Conservation (phyloP, 2,888 invertebrate species). For the Tinea semifulvella region DNA sequence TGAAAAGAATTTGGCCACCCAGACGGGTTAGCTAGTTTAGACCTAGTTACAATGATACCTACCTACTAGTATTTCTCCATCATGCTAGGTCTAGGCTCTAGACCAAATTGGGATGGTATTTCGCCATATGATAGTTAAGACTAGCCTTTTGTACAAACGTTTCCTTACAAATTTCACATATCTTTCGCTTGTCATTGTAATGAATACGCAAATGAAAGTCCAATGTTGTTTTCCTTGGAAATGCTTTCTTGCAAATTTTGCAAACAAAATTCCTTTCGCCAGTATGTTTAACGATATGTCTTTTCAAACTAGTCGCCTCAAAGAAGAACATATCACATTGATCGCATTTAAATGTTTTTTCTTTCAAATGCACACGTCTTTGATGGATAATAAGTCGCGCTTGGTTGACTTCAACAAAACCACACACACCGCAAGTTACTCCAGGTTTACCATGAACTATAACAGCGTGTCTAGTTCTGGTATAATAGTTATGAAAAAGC, state of each 20-base stretch:
- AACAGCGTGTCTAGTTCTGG: too few species aligned
- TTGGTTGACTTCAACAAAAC: slow-evolving; percentile 20
- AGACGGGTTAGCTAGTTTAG: too few species aligned
- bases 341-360: slow-evolving; percentile 9
- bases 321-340: slow-evolving; percentile 24
- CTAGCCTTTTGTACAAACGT: slow-evolving; percentile 23
- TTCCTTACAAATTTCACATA: slow-evolving; percentile 19
- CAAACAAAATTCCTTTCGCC: slow-evolving; percentile 25
- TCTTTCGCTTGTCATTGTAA: slow-evolving; percentile 17
- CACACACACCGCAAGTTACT: slow-evolving; percentile 29
- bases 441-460: slow-evolving; percentile 23
- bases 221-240: slow-evolving; percentile 20
- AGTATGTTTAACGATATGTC: slow-evolving; percentile 23
- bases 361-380: slow-evolving; percentile 21
- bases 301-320: slow-evolving; percentile 1
- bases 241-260: slow-evolving; percentile 28
- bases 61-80: too few species aligned
- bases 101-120: slow-evolving; percentile 22
- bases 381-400: slow-evolving; percentile 24
- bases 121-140: slow-evolving; percentile 28
- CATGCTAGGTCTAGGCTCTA: too few species aligned
- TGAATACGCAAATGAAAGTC: slow-evolving; percentile 24
- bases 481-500: too few species aligned
- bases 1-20: too few species aligned
- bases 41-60: too few species aligned